phyloP scores from a whole-genome alignment of 2,797 vertebrate genomes.

The Manis pentadactyla region DNA sequence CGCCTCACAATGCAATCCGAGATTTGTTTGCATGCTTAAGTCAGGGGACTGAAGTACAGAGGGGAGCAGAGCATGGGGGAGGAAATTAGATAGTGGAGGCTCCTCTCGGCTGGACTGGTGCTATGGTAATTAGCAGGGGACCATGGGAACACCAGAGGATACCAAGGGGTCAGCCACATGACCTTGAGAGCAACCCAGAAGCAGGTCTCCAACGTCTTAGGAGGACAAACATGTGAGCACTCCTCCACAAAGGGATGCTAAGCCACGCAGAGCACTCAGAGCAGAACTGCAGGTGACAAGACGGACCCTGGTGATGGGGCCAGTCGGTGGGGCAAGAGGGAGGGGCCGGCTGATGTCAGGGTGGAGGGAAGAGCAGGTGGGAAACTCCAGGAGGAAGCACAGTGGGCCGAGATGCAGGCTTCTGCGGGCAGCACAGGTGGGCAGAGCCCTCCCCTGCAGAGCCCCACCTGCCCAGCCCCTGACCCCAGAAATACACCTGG shows the following conservation, averaged over 20 bases:
- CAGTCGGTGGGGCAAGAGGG: not conserved
- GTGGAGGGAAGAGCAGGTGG: not conserved
- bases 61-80: not conserved
- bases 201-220: not conserved
- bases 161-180: rapidly evolving
- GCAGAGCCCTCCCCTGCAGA: not conserved
- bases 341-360: not conserved
- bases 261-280: rapidly evolving
- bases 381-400: not conserved
- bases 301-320: rapidly evolving
- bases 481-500: not conserved
- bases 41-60: not conserved
- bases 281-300: not conserved
- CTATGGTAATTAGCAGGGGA: not conserved
- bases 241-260: rapidly evolving
- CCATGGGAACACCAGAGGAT: not conserved
- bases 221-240: not conserved
- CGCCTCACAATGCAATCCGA: not conserved
- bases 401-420: no score
- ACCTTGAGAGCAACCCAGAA: not conserved
- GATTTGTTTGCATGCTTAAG: not conserved
- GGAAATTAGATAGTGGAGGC: not conserved
- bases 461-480: not conserved
- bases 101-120: not conserved
- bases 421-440: not conserved